Conservation (phyloP, 2,797 vertebrate genomes). For the Tauraco hartlaubi region DNA sequence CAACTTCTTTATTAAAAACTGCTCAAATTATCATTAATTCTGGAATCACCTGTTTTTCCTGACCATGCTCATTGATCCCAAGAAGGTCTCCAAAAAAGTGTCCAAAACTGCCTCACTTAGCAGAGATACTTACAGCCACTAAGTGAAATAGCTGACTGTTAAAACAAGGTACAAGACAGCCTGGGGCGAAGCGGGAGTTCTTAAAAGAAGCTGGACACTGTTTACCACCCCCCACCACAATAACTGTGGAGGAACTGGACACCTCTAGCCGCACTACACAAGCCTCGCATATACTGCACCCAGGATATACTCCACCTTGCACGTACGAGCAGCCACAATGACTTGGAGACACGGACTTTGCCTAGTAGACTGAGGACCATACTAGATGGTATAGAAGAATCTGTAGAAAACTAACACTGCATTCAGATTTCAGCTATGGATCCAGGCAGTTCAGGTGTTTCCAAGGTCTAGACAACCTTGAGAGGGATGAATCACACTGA, state of each 20-base stretch:
- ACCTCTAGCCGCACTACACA: not conserved
- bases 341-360: accelerated
- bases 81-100: not conserved
- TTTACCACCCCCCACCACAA: not conserved
- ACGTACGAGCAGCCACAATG: not conserved
- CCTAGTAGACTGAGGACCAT: not conserved
- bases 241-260: not conserved
- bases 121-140: not conserved
- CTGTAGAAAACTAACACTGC: not conserved
- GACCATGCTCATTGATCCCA: not conserved
- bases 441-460: not conserved
- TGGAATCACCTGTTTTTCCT: not conserved
- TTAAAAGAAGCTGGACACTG: not conserved
- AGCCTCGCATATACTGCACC: not conserved
- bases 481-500: not conserved
- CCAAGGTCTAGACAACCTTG: not conserved
- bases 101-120: not conserved
- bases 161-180: not conserved
- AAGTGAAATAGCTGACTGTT: not conserved
- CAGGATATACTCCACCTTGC: accelerated
- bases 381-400: not conserved
- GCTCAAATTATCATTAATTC: not conserved
- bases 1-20: not conserved
- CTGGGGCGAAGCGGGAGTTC: not conserved
- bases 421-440: not conserved